Evolutionary conservation across 2,888 invertebrate genomes (phyloP).

Genomic region (Psylliodes chrysocephalus): DNA sequence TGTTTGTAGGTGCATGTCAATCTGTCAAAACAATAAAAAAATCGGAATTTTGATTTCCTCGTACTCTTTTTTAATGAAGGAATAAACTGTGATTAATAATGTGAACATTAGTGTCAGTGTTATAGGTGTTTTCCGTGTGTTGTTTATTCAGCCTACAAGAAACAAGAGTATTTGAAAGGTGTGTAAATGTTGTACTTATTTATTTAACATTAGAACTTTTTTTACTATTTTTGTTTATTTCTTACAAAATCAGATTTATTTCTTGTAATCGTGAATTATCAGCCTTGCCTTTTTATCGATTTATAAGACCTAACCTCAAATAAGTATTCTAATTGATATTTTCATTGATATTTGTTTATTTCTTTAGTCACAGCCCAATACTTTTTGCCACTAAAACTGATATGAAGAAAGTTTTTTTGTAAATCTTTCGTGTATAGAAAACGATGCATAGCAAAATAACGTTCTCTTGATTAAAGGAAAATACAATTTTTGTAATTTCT

Average conservation of each 20-base stretch:
- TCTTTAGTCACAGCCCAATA: too few relatives aligned
- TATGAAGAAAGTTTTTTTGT: too few relatives aligned
- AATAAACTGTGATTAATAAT: conserved; percentile 24
- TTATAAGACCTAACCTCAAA: conserved; percentile 37
- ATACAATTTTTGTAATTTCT: too few relatives aligned
- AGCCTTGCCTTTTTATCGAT: conserved; percentile 45
- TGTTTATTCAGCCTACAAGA: conserved; percentile 30
- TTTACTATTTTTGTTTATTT: conserved; percentile 3
- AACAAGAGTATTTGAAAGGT: conserved; percentile 32
- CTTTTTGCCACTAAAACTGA: too few relatives aligned
- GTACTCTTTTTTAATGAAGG: conserved; percentile 9
- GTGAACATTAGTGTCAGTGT: conserved; percentile 31
- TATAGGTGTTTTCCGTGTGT: conserved; percentile 23
- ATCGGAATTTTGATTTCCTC: conserved; percentile 24
- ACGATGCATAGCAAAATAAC: too few relatives aligned
- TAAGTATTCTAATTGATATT: background rate
- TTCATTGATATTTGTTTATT: background rate
- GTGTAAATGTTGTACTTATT: conserved; percentile 29
- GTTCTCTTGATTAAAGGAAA: too few relatives aligned
- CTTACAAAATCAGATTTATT: background rate
- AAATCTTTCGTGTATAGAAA: too few relatives aligned
- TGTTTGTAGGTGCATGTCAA: conserved; percentile 54
- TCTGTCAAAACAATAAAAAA: conserved; percentile 52
- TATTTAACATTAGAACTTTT: conserved; percentile 19
- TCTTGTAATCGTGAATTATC: background rate